Evolutionary conservation across 2,888 invertebrate genomes (phyloP).

Genomic region (Tenthredo amoena): DNA sequence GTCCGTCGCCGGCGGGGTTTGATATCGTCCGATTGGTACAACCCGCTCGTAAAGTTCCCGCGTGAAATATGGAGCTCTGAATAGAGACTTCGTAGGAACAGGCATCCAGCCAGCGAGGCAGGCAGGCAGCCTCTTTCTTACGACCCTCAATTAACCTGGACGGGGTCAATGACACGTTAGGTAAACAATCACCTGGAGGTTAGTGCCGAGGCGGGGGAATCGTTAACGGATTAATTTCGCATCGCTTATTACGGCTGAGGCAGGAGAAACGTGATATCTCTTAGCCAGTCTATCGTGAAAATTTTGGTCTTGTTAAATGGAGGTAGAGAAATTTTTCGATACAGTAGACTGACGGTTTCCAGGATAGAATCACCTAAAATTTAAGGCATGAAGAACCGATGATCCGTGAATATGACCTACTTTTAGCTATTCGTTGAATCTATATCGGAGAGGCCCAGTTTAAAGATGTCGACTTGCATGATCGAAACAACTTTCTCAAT

Average conservation of each 20-base stretch:
- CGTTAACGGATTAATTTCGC: slow-evolving; percentile 42
- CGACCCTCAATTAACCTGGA: slow-evolving; percentile 34
- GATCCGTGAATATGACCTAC: slow-evolving; percentile 13
- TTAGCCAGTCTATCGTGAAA: slow-evolving; percentile 20
- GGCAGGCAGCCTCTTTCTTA: slow-evolving; percentile 4
- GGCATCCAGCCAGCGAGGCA: not conserved
- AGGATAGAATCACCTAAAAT: not conserved
- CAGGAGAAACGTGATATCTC: slow-evolving; percentile 13
- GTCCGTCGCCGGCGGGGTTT: slow-evolving; percentile 2
- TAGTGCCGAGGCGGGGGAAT: not conserved
- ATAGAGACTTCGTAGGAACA: slow-evolving; percentile 28
- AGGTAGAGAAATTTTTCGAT: not conserved
- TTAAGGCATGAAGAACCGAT: not conserved
- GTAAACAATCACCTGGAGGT: slow-evolving; percentile 36
- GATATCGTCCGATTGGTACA: slow-evolving; percentile 37
- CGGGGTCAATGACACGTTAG: slow-evolving; percentile 25
- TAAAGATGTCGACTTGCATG: not conserved
- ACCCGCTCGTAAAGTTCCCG: slow-evolving; percentile 41
- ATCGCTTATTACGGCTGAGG: slow-evolving; percentile 14
- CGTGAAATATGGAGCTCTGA: slow-evolving; percentile 39
- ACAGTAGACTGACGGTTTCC: not conserved
- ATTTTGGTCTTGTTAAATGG: not conserved
- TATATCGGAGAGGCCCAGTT: not conserved
- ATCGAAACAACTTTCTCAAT: slow-evolving; percentile 29
- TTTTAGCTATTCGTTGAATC: not conserved